A percentile compares a stretch with the other conserved stretches of the same genome.
These are phyloP conservation scores for Synodontis membranacea DNA, from an alignment of 2,113 vertebrate species.

Conservation along the genomic window DNA sequence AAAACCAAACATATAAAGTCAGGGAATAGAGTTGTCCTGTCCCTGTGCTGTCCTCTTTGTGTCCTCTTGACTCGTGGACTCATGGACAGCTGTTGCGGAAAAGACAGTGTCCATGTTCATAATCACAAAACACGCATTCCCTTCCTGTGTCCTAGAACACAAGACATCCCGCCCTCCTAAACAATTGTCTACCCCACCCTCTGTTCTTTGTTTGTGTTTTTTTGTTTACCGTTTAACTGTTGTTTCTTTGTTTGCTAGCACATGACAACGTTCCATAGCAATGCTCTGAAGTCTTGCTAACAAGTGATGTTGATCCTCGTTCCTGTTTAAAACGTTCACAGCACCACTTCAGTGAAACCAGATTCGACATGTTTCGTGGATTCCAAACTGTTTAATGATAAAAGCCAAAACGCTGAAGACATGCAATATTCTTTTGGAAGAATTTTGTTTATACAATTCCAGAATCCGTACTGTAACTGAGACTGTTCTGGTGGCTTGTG, in stretches of 20 bases:
- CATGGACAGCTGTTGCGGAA: slow-evolving; percentile 38
- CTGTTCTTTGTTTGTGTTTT: slow-evolving; percentile 32
- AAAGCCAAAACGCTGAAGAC: neutral
- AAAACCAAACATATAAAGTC: slow-evolving; percentile 1
- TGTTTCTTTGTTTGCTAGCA: slow-evolving; percentile 25
- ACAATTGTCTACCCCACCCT: slow-evolving; percentile 39
- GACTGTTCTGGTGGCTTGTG: neutral
- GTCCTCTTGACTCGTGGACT: neutral
- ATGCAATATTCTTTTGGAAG: neutral
- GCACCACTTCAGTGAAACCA: neutral
- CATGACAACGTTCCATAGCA: slow-evolving; percentile 1
- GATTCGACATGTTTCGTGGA: neutral
- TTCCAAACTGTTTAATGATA: neutral
- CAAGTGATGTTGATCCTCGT: neutral
- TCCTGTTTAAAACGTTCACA: neutral
- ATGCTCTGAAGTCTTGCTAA: neutral
- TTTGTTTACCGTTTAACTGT: slow-evolving; percentile 33
- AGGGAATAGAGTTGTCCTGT: neutral
- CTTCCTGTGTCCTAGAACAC: slow-evolving; percentile 58
- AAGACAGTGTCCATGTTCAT: slow-evolving; percentile 61
- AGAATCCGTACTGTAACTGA: neutral
- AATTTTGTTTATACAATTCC: neutral
- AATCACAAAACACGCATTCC: slow-evolving; percentile 42
- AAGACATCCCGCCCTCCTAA: slow-evolving; percentile 24
- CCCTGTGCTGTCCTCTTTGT: slow-evolving; percentile 29